Base-by-base conservation (phyloP, 2,888 invertebrate genomes). In the Pristionchus exspectatus region DNA sequence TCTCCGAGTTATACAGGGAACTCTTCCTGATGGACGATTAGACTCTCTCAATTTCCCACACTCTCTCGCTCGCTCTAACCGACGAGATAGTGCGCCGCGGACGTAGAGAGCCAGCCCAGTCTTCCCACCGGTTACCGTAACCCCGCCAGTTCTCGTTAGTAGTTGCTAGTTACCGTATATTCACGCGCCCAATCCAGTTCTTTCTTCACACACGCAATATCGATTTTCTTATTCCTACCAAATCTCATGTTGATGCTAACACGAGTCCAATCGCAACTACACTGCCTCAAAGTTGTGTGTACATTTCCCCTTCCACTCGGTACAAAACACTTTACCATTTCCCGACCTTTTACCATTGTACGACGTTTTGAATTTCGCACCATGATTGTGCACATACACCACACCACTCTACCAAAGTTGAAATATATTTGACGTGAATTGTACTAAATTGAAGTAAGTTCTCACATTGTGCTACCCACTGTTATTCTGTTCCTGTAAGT, bases 241-340 rank as follows among this genome's bases (percentile, higher is more conserved):
- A 81, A 81, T 81, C 81, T 81, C 81, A 81, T 44, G 50, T 81
- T 38, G 77, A 18, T 24, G 21, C 9, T 54, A 33, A 44, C 50
- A 81, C 81, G 81, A 81, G 81, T 81, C 81, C n/a, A 81, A 54
- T 81, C 81, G 16, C 50, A 54, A 81, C 81, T 50, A n/a, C 38
- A 18, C 69, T 72, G 69, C 66, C n/a, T 66, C 66, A 24, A 50
- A 27, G 77, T 81, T 81, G 81, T 54, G 81, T 81, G 81, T 81
- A 81, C 81, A 81, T 81, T 81, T 81, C 81, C 4, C 77, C 33
- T 27, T 27, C 50, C 27, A 50, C 81, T 81, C 81, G 81, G 81
- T 81, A 81, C 81, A 54, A 81, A 33, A 50, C n/a, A 16, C 69
- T 74, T 74, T 74, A 74, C 74, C 74, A 74, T 74, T 74, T 74